These are phyloP conservation scores for Eupsittula cactorum DNA, from an alignment of 2,113 vertebrate genomes.

Conservation along the genomic window DNA sequence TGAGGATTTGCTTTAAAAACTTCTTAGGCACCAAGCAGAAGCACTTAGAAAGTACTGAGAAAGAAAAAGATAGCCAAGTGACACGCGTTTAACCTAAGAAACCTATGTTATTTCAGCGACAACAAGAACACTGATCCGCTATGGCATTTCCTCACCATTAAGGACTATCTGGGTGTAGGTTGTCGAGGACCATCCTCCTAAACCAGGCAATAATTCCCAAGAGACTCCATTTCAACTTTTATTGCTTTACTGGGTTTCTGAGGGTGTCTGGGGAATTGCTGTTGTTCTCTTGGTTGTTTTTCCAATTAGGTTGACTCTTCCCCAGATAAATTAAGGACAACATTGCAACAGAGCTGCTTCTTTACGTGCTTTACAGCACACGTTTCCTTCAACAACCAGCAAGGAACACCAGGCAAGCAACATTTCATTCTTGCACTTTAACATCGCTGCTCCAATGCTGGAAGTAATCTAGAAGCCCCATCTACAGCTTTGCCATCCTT, in stretches of 20 bases:
- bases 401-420: not conserved
- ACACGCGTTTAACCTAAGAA: not conserved
- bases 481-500: not conserved
- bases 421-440: not conserved
- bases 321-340: not conserved
- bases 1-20: not conserved
- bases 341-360: not conserved
- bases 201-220: not conserved
- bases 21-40: not conserved
- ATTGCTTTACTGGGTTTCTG: not conserved
- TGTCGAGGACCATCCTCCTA: not conserved
- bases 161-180: not conserved
- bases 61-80: not conserved
- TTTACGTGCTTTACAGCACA: not conserved
- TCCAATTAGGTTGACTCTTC: not conserved
- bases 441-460: not conserved
- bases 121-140: not conserved
- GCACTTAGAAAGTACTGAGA: not conserved
- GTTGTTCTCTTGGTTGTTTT: not conserved
- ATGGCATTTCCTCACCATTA: not conserved
- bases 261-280: not conserved
- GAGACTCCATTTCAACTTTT: not conserved
- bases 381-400: not conserved
- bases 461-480: not conserved
- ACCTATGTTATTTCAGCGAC: not conserved